These are phyloP conservation scores for Saccostrea glomerata DNA, from an alignment of 1,140 invertebrate genomes.

Conservation along the genomic window DNA sequence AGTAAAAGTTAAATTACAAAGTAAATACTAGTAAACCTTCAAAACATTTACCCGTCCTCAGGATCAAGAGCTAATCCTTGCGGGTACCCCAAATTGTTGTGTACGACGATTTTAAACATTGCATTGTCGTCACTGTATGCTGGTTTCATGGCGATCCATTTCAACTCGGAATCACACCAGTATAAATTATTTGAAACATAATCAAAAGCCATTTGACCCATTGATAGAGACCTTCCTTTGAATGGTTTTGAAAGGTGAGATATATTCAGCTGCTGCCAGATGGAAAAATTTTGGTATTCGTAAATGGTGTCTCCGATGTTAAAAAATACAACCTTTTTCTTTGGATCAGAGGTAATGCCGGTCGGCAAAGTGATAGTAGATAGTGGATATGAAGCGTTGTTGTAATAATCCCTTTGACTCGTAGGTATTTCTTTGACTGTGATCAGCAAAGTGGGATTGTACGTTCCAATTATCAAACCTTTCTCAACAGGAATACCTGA, in stretches of 20 bases:
- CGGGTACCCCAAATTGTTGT: neutral
- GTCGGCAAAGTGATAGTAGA: neutral
- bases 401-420: neutral
- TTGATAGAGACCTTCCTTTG: neutral
- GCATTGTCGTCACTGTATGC: neutral
- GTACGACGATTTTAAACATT: conserved; percentile 1
- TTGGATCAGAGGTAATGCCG: neutral
- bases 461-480: neutral
- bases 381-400: neutral
- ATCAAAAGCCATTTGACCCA: conserved; percentile 1
- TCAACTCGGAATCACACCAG: neutral
- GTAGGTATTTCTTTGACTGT: neutral
- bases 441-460: neutral
- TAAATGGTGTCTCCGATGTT: neutral
- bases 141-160: conserved; percentile 35
- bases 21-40: neutral
- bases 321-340: neutral
- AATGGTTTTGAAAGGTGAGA: neutral
- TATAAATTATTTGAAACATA: conserved; percentile 24
- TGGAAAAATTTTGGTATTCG: neutral
- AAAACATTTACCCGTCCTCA: neutral
- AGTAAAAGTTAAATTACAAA: too few species aligned
- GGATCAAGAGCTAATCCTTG: conserved; percentile 25
- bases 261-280: neutral
- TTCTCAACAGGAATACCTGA: neutral